phyloP scores from a whole-genome alignment of 2,113 vertebrate species.

The Indri indri region DNA sequence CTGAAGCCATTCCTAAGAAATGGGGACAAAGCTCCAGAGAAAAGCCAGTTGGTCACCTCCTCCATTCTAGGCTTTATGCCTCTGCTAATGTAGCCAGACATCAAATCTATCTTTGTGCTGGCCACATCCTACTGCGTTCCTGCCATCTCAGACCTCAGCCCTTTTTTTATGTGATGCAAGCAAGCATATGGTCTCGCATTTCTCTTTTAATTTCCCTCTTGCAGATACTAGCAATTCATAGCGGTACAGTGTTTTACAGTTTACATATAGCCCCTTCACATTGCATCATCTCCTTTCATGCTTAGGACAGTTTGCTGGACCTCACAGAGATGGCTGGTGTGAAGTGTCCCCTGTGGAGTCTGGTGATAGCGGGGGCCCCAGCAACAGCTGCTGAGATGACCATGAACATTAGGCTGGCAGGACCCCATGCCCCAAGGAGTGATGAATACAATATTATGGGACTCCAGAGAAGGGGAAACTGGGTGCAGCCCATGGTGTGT shows the following conservation, averaged over 20 bases:
- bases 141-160: neutral
- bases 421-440: neutral
- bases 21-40: neutral
- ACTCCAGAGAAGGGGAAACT: neutral
- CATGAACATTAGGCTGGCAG: neutral
- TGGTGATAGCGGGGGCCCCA: neutral
- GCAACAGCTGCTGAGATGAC: neutral
- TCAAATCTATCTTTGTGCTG: neutral
- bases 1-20: slow-evolving; percentile 1
- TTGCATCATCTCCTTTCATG: neutral
- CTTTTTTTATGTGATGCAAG: neutral
- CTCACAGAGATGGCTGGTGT: neutral
- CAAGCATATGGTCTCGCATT: neutral
- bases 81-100: neutral
- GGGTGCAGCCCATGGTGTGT: neutral
- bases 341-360: neutral
- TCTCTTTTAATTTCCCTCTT: slow-evolving; percentile 19
- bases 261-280: neutral
- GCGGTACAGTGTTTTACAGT: neutral
- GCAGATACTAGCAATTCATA: neutral
- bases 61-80: neutral
- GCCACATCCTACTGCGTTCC: neutral
- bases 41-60: neutral
- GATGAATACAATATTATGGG: neutral
- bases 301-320: neutral